Conservation (phyloP, 2,113 vertebrate genomes). For the Pelusios castaneus region DNA sequence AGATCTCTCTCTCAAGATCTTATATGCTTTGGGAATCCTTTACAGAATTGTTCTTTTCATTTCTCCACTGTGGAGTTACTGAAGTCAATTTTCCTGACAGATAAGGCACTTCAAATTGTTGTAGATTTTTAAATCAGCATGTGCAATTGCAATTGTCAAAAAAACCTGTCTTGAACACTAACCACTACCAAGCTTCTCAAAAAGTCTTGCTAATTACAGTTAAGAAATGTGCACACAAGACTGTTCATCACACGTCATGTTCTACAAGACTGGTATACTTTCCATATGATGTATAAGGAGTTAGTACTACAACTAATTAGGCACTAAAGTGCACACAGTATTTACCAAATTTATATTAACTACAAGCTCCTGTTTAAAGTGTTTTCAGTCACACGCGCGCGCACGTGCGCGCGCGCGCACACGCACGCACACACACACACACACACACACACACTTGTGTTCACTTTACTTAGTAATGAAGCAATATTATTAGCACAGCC, state of each 20-base stretch:
- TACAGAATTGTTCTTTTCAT: not conserved
- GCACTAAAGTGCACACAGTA: not conserved
- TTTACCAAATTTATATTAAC: not conserved
- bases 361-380: not conserved
- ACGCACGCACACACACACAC: not conserved
- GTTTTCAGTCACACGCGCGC: not conserved
- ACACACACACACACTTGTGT: not conserved
- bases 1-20: not conserved
- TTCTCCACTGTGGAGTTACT: not conserved
- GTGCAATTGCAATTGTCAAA: not conserved
- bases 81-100: not conserved
- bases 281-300: not conserved
- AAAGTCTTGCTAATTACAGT: not conserved
- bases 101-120: not conserved
- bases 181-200: not conserved
- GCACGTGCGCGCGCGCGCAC: no score
- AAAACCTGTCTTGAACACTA: not conserved
- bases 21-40: not conserved
- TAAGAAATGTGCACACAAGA: constrained; percentile 7
- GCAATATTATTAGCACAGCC: not conserved
- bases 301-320: not conserved
- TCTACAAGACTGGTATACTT: not conserved
- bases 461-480: not conserved
- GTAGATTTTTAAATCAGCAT: not conserved
- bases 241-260: not conserved